Percentiles rank a stretch among this genome's conserved stretches.
These are phyloP conservation scores for Eriosoma lanigerum DNA, from an alignment of 1,140 invertebrate genomes.

Conservation along the genomic window DNA sequence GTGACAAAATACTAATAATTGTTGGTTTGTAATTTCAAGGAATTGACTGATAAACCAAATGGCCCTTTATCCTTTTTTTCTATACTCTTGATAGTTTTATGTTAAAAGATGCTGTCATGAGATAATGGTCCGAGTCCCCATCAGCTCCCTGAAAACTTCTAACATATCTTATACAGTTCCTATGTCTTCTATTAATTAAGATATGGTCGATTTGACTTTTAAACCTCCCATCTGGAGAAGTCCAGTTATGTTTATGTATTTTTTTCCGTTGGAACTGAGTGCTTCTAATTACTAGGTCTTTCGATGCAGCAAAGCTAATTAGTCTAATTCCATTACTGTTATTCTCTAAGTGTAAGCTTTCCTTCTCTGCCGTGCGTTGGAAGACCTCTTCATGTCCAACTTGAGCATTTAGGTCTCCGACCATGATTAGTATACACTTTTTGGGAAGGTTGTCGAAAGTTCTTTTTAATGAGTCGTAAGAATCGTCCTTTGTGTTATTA, in stretches of 20 bases:
- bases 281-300: slow-evolving; percentile 11
- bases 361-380: neutral
- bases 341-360: neutral
- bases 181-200: neutral
- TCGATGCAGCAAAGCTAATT: slow-evolving; percentile 16
- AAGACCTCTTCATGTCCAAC: neutral
- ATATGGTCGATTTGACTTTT: neutral
- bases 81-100: slow-evolving; percentile 1
- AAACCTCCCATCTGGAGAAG: too few relatives aligned
- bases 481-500: neutral
- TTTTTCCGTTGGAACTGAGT: neutral
- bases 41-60: too few relatives aligned
- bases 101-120: neutral
- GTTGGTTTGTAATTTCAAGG: too few relatives aligned
- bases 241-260: too few relatives aligned
- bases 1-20: too few relatives aligned
- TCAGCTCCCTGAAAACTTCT: neutral
- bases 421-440: neutral
- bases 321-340: neutral
- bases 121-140: neutral
- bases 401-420: neutral
- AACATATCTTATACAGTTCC: neutral
- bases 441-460: neutral
- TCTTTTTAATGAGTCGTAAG: neutral
- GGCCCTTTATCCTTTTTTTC: neutral